Evolutionary conservation across 2,797 vertebrate species (phyloP).

Genomic region (Synanceia verrucosa): DNA sequence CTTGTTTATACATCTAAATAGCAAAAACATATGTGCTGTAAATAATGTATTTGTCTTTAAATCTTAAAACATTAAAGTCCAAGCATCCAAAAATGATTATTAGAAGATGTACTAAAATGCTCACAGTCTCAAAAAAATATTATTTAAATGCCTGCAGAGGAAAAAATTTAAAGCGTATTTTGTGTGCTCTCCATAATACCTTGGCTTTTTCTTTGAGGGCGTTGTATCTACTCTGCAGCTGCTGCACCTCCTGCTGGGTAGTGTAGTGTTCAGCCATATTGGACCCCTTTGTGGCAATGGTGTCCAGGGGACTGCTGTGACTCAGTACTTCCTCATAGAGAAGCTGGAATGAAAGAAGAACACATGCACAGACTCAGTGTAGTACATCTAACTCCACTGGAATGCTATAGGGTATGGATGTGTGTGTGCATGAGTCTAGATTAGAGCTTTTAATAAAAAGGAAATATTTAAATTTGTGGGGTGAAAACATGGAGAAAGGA

Average conservation of each 20-base stretch:
- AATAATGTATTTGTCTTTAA: not conserved
- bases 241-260: constrained; percentile 91
- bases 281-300: constrained; percentile 91
- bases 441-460: not conserved
- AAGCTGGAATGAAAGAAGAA: constrained; percentile 80
- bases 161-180: constrained; percentile 2
- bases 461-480: not conserved
- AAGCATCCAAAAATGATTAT: not conserved
- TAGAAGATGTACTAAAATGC: not conserved
- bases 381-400: not conserved
- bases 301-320: constrained; percentile 90
- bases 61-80: not conserved
- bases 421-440: not conserved
- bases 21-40: not conserved
- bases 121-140: not conserved
- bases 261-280: constrained; percentile 92
- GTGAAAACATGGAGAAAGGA: not conserved
- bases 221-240: constrained; percentile 89
- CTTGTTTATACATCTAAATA: not conserved
- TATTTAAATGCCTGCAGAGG: constrained; percentile 28
- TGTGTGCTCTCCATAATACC: constrained; percentile 75
- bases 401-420: not conserved
- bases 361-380: constrained; percentile 9
- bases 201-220: constrained; percentile 88
- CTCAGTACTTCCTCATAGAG: constrained; percentile 95